A percentile compares a stretch with the other conserved stretches of the same genome.
Evolutionary conservation across 2,797 vertebrate genomes (phyloP).

Genomic region (Falco peregrinus): DNA sequence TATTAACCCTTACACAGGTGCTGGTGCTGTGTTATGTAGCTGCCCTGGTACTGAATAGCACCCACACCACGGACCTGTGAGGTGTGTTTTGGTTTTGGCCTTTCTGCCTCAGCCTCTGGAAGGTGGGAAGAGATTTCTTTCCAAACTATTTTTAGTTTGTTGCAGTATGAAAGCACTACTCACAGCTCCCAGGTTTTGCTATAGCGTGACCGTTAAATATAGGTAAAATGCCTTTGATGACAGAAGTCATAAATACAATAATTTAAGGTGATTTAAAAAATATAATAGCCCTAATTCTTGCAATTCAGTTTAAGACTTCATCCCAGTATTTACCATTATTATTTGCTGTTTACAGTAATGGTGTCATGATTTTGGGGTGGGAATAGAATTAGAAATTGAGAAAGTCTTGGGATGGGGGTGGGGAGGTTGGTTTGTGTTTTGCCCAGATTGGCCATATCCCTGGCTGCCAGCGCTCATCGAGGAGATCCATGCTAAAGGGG

Average conservation of each 20-base stretch:
- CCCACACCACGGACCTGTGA: rapidly evolving
- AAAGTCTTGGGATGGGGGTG: rapidly evolving
- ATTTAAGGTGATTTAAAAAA: background rate
- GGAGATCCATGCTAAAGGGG: background rate
- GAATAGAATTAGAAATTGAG: background rate
- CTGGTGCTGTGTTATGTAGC: rapidly evolving
- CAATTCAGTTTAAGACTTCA: background rate
- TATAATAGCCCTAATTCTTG: background rate
- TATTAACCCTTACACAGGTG: background rate
- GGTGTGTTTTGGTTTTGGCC: background rate
- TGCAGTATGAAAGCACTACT: background rate
- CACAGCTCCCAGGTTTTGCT: background rate
- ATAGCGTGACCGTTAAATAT: background rate
- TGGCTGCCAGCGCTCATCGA: background rate
- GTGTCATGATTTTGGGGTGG: background rate
- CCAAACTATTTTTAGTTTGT: background rate
- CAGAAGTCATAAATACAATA: background rate
- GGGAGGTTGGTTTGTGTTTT: background rate
- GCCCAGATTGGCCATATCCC: background rate
- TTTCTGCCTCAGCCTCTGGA: background rate
- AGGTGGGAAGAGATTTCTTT: background rate
- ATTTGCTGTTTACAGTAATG: background rate
- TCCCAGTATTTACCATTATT: background rate
- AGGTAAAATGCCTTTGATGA: background rate
- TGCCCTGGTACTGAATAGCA: background rate